Evolutionary conservation across 35 echinoderm and acorn worm species (phyloP).

Genomic region (Eucidaris tribuloides): DNA sequence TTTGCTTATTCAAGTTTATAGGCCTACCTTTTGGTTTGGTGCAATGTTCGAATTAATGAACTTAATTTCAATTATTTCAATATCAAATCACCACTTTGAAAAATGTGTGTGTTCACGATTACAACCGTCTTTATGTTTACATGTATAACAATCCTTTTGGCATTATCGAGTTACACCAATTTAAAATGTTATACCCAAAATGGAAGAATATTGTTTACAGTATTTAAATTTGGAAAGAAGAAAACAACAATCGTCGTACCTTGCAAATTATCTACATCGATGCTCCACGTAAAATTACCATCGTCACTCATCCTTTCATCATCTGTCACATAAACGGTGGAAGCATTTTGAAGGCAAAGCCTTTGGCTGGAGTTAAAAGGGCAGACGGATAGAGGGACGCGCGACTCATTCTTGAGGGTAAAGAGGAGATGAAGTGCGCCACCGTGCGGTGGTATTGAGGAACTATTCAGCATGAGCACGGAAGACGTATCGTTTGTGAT

Average conservation of each 20-base stretch:
- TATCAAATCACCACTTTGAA: too few relatives aligned
- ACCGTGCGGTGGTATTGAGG: neutral
- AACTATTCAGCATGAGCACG: too few relatives aligned
- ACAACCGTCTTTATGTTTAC: too few relatives aligned
- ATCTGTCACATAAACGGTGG: neutral
- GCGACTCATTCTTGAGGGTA: neutral
- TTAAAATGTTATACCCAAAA: too few relatives aligned
- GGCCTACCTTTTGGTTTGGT: too few relatives aligned
- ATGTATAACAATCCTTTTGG: too few relatives aligned
- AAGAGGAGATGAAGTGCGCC: neutral
- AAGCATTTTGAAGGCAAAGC: neutral
- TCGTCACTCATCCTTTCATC: neutral
- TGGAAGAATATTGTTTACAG: neutral
- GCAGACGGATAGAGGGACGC: neutral
- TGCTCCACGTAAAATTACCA: constrained; percentile 17
- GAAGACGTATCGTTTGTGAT: neutral
- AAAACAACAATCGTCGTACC: neutral
- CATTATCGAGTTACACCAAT: too few relatives aligned
- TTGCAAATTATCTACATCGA: neutral
- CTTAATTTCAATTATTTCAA: too few relatives aligned
- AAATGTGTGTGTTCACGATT: too few relatives aligned
- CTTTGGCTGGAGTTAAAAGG: too few relatives aligned
- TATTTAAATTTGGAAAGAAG: neutral
- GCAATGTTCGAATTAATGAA: too few relatives aligned
- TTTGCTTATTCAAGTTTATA: too few relatives aligned